phyloP scores from a whole-genome alignment of 2,888 invertebrate genomes.

The Cantharis rufa region DNA sequence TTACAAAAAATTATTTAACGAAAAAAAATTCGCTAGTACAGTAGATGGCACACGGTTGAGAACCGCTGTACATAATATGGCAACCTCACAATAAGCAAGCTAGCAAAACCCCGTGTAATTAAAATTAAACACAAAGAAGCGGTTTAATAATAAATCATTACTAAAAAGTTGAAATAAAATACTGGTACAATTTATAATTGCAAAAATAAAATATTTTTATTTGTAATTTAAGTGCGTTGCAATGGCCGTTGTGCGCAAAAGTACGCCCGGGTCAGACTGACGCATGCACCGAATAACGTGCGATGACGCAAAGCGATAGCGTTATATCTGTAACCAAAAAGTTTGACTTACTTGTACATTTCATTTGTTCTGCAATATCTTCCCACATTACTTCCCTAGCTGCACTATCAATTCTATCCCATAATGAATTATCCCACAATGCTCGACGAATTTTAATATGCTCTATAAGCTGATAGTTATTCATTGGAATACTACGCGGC shows the following conservation, averaged over 20 bases:
- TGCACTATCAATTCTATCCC: slow-evolving; percentile 35
- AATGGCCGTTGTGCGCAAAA: slow-evolving; percentile 42
- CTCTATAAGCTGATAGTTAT: slow-evolving; percentile 38
- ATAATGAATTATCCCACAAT: slow-evolving; percentile 36
- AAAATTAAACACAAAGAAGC: neutral
- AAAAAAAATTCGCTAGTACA: neutral
- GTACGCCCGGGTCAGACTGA: slow-evolving; percentile 52
- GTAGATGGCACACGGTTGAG: neutral
- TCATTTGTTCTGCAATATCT: slow-evolving; percentile 40
- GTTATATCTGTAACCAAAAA: neutral
- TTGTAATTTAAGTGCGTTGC: neutral
- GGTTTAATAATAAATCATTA: too few relatives aligned
- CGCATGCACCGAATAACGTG: slow-evolving; percentile 12
- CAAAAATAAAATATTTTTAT: neutral
- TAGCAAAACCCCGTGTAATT: neutral
- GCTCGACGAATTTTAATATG: slow-evolving; percentile 33
- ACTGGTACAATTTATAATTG: neutral
- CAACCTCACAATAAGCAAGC: neutral
- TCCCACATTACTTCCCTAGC: slow-evolving; percentile 45
- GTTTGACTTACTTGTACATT: slow-evolving; percentile 35
- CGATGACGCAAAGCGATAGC: slow-evolving; percentile 17
- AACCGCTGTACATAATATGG: neutral
- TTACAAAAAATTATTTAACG: too few relatives aligned
- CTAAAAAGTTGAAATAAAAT: too few relatives aligned
- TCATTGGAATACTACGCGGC: slow-evolving; percentile 26